These are phyloP conservation scores for Sebastiscus albofasciatus DNA, from an alignment of 2,797 vertebrate species.

Conservation along the genomic window DNA sequence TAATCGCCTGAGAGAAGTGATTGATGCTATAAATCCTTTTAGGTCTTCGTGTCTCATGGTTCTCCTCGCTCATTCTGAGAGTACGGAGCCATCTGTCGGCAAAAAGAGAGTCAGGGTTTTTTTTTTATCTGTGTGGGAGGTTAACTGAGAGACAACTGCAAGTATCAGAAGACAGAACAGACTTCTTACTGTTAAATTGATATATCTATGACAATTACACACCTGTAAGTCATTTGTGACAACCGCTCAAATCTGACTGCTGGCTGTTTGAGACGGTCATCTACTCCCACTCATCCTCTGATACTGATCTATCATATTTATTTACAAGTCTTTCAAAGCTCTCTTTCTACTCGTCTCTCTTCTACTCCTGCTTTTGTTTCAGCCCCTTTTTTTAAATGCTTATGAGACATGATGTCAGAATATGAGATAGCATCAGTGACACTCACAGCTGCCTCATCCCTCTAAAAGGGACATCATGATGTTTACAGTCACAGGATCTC, in stretches of 20 bases:
- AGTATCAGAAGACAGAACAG: conserved; percentile 70
- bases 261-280: conserved; percentile 65
- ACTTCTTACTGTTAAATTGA: conserved; percentile 74
- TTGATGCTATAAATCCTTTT: background rate
- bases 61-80: background rate
- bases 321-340: background rate
- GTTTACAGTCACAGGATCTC: conserved; percentile 14
- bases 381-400: background rate
- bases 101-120: conserved; percentile 10
- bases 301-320: conserved; percentile 16
- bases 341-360: background rate
- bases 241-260: conserved; percentile 71
- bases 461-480: conserved; percentile 4
- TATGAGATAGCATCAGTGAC: background rate
- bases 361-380: conserved; percentile 1
- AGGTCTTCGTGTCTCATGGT: background rate
- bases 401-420: conserved; percentile 10
- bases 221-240: conserved; percentile 69
- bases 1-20: background rate
- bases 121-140: conserved; percentile 23
- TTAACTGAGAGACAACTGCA: conserved; percentile 30
- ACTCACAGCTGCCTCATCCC: conserved; percentile 25
- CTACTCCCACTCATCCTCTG: conserved; percentile 11
- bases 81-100: conserved; percentile 25
- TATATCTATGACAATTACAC: conserved; percentile 42